Evolutionary conservation across 1,140 invertebrate species (phyloP), one percentile per base, ranked within the genome.

Genomic region (Brachionus plicatilis): DNA sequence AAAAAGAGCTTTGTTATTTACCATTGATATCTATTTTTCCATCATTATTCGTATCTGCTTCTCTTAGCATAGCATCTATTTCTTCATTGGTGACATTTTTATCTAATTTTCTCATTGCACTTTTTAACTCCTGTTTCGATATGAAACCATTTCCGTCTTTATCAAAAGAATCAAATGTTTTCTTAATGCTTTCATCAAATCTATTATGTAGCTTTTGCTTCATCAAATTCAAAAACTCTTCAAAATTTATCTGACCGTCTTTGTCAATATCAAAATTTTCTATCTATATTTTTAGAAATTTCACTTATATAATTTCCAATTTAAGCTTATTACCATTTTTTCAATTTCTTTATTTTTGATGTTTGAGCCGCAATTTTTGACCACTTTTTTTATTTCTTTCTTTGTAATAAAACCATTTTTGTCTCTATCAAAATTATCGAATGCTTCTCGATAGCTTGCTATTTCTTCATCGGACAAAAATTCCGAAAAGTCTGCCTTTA

Each of bases 51-150:
- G 43, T 27, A 72, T 84, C 82, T 3, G 82, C 82, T 56, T 84
- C 65, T 33, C 4, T n/a, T 9, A 84, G 50, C 82, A 84, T 84
- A 12, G 66, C 82, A 20, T 84, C 82, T n/a, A 84, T 12, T 70
- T 84, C 82, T 56, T 84, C 45, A 33, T 70, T 33, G 11, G 60
- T 70, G n/a, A 84, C 50, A 29, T 53, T 70, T 53, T 47, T 41
- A 8, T 72, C 65, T 27, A 84, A 70, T 47, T 70, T 33, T 17
- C 9, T 45, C 66, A 84, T 70, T 27, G 66, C 53, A 14, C 24
- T 37, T 68, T 47, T 75, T 7, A 84, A 24, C 20, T 84, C 82
- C 9, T 17, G n/a, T 47, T 24, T 12, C 0, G 27, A 70, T 6
- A 84, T 72, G 11, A 47, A 75, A 11, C 82, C 82, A 43, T 84